phyloP scores from a whole-genome alignment of 2,113 vertebrate genomes.

The Sciurus niger region DNA sequence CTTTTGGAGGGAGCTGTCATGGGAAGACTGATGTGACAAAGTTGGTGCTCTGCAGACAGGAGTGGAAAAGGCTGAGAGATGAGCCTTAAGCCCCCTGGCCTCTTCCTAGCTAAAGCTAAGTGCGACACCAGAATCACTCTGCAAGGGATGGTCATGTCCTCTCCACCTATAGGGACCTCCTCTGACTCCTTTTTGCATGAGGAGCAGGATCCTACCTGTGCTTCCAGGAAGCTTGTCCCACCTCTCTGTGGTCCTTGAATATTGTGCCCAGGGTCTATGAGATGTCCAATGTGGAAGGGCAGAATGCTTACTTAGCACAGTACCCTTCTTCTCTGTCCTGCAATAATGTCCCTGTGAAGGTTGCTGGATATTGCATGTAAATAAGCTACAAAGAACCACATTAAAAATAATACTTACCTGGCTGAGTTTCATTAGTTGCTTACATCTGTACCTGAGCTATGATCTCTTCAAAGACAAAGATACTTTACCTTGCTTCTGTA shows the following conservation, averaged over 20 bases:
- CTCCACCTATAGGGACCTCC: not conserved
- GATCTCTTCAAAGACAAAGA: conserved; percentile 16
- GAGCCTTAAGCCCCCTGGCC: no score
- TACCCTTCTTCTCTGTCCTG: not conserved
- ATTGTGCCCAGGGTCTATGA: not conserved
- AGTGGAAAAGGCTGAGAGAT: not conserved
- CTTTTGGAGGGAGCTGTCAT: not conserved
- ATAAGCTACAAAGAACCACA: not conserved
- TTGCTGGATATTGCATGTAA: not conserved
- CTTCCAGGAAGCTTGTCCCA: not conserved
- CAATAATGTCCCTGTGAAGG: not conserved
- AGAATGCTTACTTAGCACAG: not conserved
- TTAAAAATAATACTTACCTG: not conserved
- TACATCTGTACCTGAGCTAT: not conserved
- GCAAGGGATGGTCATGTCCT: not conserved
- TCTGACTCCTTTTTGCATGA: not conserved
- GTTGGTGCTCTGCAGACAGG: not conserved
- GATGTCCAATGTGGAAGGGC: not conserved
- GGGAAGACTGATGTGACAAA: not conserved
- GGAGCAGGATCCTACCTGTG: not conserved
- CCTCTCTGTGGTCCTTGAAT: not conserved
- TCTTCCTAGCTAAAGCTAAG: not conserved
- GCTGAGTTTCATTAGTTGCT: not conserved
- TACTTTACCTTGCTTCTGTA: not conserved
- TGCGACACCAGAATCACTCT: accelerated